Evolutionary conservation across 2,888 invertebrate species (phyloP), one percentile per base, ranked within the genome.

Genomic region (Notodonta ziczac): DNA sequence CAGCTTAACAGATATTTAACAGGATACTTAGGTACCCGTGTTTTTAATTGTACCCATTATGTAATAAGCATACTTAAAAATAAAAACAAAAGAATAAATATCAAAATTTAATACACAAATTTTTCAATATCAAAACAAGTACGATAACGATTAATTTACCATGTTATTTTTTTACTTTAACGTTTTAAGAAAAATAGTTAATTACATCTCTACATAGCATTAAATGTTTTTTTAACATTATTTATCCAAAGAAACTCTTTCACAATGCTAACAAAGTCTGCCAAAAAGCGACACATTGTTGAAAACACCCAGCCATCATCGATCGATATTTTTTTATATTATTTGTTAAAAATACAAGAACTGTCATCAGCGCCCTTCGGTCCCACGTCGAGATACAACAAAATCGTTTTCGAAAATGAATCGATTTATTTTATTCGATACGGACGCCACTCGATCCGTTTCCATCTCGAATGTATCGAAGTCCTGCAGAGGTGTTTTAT

Each of bases 401-500:
- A 86, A 87, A 88, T 87, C 86, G 87, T 89, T 89, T 90, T 87
- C 83, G 86, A 85, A 90, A 88, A 88, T 85, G 83, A 82, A 91
- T 91, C 92, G 90, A 93, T 93, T 91, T 88, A 91, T 93, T 87
- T 90, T 82, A 92, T 93, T 93, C 91, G 90, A 84, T 84, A 86
- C 88, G 91, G 86, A 82, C 84, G 88, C 89, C 90, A 85, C 73
- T 81, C 82, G 84, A 82, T 86, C 83, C 83, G 83, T 84, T 86
- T 85, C 81, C 81, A 82, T 84, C 84, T 86, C 81, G 79, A 35
- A 35, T 35, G 7, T 74, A 81, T 85, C 80, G 81, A 83, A 88
- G 35, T 83, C 78, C 82, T 79, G 81, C 82, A 78, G 79, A 77
- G 81, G 83, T 90, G 85, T 89, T 91, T 93, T 93, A 93, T 93